A percentile compares a stretch with the other conserved stretches of the same genome.
Conservation (phyloP, 2,797 vertebrate genomes). For the Falco naumanni region DNA sequence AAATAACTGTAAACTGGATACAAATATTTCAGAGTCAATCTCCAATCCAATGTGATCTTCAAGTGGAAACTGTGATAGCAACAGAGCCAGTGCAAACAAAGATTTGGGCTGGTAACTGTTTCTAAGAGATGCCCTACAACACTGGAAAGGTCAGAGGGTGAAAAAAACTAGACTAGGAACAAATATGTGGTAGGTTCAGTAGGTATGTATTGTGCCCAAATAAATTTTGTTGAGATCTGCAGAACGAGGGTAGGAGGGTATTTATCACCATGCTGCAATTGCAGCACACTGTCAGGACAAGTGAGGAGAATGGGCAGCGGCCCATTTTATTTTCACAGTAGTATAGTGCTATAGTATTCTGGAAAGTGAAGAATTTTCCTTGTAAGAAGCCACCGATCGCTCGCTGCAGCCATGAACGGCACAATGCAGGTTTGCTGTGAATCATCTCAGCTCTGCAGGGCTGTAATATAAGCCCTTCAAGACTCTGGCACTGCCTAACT, state of each 20-base stretch:
- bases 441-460: background rate
- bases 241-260: background rate
- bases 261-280: background rate
- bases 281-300: background rate
- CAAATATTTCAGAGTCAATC: slow-evolving; percentile 30
- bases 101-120: background rate
- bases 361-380: background rate
- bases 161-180: background rate
- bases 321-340: background rate
- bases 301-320: background rate
- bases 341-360: background rate
- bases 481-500: background rate
- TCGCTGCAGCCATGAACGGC: background rate
- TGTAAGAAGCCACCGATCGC: background rate
- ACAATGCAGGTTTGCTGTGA: background rate
- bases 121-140: background rate
- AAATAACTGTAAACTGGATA: slow-evolving; percentile 60
- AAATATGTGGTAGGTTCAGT: background rate
- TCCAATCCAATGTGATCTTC: background rate
- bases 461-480: background rate
- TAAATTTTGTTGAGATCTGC: background rate
- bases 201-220: background rate
- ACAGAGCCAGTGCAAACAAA: background rate
- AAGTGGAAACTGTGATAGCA: background rate
- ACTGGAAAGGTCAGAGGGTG: background rate